A percentile compares a stretch with the other conserved stretches of the same genome.
Conservation (phyloP, 2,797 vertebrate species). For the Echeneis naucrates region DNA sequence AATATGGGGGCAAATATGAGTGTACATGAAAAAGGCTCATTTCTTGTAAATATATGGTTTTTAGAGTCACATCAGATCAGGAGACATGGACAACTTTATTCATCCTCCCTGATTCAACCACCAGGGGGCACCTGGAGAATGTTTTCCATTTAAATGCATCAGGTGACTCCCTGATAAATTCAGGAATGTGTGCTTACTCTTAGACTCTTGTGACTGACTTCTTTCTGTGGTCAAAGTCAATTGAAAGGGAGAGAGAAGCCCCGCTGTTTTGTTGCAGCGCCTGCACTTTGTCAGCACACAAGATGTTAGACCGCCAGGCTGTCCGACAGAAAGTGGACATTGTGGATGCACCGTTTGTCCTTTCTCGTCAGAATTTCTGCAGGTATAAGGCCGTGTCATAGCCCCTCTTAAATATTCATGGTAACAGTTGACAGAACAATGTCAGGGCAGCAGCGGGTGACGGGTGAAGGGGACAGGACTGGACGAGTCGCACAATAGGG, state of each 20-base stretch:
- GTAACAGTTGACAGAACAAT: constrained; percentile 72
- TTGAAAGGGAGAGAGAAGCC: constrained; percentile 12
- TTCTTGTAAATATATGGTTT: neutral
- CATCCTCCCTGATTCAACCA: constrained; percentile 33
- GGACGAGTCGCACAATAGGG: constrained; percentile 52
- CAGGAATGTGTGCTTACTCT: constrained; percentile 46
- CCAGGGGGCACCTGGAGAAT: constrained; percentile 54
- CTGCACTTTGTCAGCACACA: neutral
- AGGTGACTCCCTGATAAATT: constrained; percentile 47
- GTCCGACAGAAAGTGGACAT: constrained; percentile 35
- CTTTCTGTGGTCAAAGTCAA: constrained; percentile 36
- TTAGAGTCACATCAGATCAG: neutral
- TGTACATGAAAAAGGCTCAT: too few relatives aligned
- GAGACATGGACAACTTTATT: neutral
- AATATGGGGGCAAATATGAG: too few relatives aligned
- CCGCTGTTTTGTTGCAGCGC: neutral
- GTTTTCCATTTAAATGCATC: constrained; percentile 25
- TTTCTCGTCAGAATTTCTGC: constrained; percentile 48
- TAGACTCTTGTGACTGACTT: constrained; percentile 33
- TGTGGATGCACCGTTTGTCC: constrained; percentile 30
- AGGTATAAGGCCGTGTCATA: constrained; percentile 54
- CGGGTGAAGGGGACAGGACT: constrained; percentile 54
- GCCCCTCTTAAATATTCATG: constrained; percentile 75
- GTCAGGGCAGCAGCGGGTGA: constrained; percentile 71
- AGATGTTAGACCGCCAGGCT: constrained; percentile 29